Evolutionary conservation across 2,888 invertebrate species (phyloP), one percentile per base, ranked within the genome.

Genomic region (Acleris sparsana): DNA sequence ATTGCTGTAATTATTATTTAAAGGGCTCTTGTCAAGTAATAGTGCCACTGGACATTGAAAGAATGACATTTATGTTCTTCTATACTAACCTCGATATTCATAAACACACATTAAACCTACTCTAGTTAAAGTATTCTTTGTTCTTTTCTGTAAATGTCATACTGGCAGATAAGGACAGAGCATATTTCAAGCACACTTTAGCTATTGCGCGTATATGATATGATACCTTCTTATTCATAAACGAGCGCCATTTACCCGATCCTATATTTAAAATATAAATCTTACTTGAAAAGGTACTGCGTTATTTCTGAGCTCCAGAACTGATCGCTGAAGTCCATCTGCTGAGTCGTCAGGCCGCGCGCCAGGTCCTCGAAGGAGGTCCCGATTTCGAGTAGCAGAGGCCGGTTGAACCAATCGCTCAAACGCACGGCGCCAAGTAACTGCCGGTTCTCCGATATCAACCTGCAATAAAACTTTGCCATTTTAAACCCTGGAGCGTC

Each of bases 341-440:
- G 95, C 80, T 98, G 97, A 16, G 95, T 95, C 3, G 95, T 92
- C 77, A 97, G 92, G 7, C 97, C 97, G 86, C 97, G 91, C 1
- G 95, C 93, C 62, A 97, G 91, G 69, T 95, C 94, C 80, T 96
- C 96, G 76, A 96, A 95, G 59, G 94, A 94, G 70, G 94, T 88
- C 22, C 92, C 93, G 56, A 94, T 87, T 79, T 96, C 96, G 29
- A 96, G 83, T 20, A 96, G 81, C 0, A 93, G 87, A 0, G 96
- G 96, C 55, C 95, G 84, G 78, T 95, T 95, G 80, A 95, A 94
- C 94, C 95, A 95, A 80, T 96, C 95, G 75, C 96, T 96, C 53
- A 96, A 79, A 17, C 96, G 93, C n/a, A 96, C 84, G 5, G 93
- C 92, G 2, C 93, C 93, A 33, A 88, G 82, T 33, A 92, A 79